Evolutionary conservation across 2,888 invertebrate species (phyloP), one percentile per base, ranked within the genome.

Genomic region (Trachelus stipa): DNA sequence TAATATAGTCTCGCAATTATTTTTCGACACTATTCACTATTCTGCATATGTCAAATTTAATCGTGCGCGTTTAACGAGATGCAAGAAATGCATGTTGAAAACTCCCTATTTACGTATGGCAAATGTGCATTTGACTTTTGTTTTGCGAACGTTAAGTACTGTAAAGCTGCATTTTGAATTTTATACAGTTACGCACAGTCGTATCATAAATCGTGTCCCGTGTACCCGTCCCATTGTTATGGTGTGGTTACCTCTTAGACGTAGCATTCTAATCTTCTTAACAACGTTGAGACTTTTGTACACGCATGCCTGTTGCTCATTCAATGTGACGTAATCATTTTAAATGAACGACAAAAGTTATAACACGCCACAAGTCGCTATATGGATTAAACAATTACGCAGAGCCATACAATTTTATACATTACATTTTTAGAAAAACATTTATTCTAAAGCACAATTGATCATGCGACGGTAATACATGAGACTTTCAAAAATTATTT

Each of bases 291-390:
- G 37, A 76, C 83, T 84, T 83, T 86, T 85, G 82, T 85, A 85
- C 86, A 84, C 86, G 88, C 87, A 88, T 88, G 87, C 85, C 86
- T 85, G 86, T 83, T 88, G 84, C 85, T 88, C 85, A 83, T 83
- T 82, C 85, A 76, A 79, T 76, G 69, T 76, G 11, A 37, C 56
- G 76, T 71, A 74, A 33, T 73, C 12, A 71, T 71, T 71, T 30
- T 56, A 56, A 23, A 56, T 9, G 56, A 23, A 56, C 56, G 56
- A 56, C 23, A 23, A 56, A 56, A 23, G 2, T 56, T 23, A 56
- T 56, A 56, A 56, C 56, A 56, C 56, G 56, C 15, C 23, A 56
- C 56, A 23, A 56, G 23, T 56, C 2, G 56, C 56, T 23, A 6
- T 23, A 3, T 2, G 15, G 56, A 23, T 56, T 4, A 56, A 56